A percentile compares a stretch with the other conserved stretches of the same genome.
Evolutionary conservation across 1,140 invertebrate species (phyloP).

Genomic region (Eumeta japonica): DNA sequence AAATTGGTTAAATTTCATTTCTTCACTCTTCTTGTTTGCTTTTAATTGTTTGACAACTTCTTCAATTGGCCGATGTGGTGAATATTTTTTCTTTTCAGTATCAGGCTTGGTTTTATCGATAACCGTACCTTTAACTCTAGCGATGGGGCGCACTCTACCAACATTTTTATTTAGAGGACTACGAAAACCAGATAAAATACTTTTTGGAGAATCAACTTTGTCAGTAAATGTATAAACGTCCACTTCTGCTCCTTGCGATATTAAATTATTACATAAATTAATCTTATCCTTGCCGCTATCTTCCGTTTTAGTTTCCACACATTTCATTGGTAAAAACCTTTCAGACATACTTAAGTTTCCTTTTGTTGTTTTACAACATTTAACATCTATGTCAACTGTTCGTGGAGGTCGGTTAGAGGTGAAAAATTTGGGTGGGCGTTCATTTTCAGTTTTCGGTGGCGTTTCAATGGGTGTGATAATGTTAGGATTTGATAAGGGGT

Average conservation of each 20-base stretch:
- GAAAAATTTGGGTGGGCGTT: constrained; percentile 49
- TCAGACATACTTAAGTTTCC: constrained; percentile 44
- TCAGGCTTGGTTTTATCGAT: constrained; percentile 50
- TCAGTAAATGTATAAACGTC: constrained; percentile 52
- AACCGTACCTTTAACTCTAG: constrained; percentile 53
- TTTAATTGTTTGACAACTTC: constrained; percentile 50
- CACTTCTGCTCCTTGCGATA: constrained; percentile 44
- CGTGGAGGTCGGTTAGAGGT: constrained; percentile 42
- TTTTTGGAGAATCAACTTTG: constrained; percentile 52
- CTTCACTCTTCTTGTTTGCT: constrained; percentile 43
- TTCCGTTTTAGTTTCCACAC: constrained; percentile 31
- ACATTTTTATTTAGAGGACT: constrained; percentile 44
- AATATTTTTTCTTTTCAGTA: constrained; percentile 48
- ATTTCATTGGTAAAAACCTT: constrained; percentile 43
- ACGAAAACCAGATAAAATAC: constrained; percentile 45
- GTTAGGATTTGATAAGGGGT: constrained; percentile 6
- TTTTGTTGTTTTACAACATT: constrained; percentile 49
- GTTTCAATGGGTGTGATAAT: constrained; percentile 15
- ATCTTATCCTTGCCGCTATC: constrained; percentile 38
- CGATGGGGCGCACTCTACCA: constrained; percentile 49
- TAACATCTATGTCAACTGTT: constrained; percentile 47
- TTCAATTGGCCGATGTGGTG: constrained; percentile 49
- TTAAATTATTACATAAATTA: constrained; percentile 23
- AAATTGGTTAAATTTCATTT: constrained; percentile 18
- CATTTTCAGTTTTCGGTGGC: constrained; percentile 33